Evolutionary conservation across 1,140 invertebrate genomes (phyloP).

Genomic region (Wiebesia pumilae): DNA sequence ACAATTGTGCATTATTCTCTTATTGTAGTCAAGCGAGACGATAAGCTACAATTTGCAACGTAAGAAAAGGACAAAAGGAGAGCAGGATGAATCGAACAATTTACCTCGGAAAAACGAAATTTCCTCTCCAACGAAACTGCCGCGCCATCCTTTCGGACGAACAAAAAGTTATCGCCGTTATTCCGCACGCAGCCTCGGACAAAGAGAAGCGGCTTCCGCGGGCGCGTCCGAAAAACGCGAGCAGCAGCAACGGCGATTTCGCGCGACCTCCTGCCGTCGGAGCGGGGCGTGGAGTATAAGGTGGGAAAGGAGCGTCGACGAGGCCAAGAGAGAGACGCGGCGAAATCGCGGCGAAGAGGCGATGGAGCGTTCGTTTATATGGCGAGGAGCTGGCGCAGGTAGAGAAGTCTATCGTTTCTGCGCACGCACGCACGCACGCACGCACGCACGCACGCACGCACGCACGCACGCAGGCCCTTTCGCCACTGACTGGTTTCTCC

Average conservation of each 20-base stretch:
- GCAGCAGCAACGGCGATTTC: not conserved
- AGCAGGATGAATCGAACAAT: not conserved
- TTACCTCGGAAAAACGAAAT: not conserved
- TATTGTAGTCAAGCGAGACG: not conserved
- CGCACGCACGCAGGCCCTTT: not conserved
- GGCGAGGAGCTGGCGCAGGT: no score
- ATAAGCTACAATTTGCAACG: not conserved
- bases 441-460: constrained; percentile 37
- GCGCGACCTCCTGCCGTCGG: constrained; percentile 8
- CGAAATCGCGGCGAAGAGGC: no score
- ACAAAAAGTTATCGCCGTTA: not conserved
- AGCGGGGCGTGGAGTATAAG: constrained; percentile 46
- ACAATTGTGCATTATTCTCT: not conserved
- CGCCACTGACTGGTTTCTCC: no score
- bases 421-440: not conserved
- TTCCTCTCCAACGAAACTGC: not conserved
- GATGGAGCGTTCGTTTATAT: no score
- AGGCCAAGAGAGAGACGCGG: no score
- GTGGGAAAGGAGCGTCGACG: constrained; percentile 32
- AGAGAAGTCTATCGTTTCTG: no score
- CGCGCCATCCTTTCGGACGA: not conserved
- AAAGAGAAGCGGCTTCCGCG: not conserved
- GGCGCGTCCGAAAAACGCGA: not conserved
- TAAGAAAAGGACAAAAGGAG: not conserved
- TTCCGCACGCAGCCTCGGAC: not conserved